Base-by-base conservation (phyloP, 2,797 vertebrate species). In the Lagorchestes hirsutus region DNA sequence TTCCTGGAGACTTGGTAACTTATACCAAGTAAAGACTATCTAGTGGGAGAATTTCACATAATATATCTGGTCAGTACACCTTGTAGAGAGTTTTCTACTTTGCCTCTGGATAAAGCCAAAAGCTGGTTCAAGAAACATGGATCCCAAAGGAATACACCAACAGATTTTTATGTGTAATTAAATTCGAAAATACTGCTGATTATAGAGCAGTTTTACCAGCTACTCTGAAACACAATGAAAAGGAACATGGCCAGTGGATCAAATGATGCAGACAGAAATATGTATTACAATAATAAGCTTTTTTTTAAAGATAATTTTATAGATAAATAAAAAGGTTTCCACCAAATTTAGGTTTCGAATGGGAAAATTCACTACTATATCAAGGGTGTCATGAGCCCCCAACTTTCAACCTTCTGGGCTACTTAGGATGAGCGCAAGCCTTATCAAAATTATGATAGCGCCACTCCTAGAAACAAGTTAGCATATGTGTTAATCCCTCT, bases 141-240 rank as follows among this genome's bases (percentile, higher is more conserved):
- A 54, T 94, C 95, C 93, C 95, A 91, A 97, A 97, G 95, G 93
- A 91, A 97, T 94, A 96, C 90, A 95, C 54, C 95, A 95, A 94
- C 91, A 91, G 96, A 91, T n/a, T 97, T 96, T 97, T 93, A 92
- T 90, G 91, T 62, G 87, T 40, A 40, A 54, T 91, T 95, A 94
- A 74, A 87, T 55, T 55, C 4, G 87, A 82, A 57, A 97, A 94
- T 24, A 55, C 55, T 13, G 34, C 90, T 55, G 93, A 95, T 82
- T 56, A 58, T 67, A 55, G 56, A 95, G 52, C 82, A 67, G 22
- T 94, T 95, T 96, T 97, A 92, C 94, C 93, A 95, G 92, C 31
- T 52, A 54, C 55, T 28, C 54, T 95, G 55, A 82, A 90, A 91
- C 46, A 93, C 90, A 90, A 46, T 16, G 82, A 57, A 95, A 93